Evolutionary conservation across 2,113 vertebrate genomes (phyloP).

Genomic region (Axis porcinus): DNA sequence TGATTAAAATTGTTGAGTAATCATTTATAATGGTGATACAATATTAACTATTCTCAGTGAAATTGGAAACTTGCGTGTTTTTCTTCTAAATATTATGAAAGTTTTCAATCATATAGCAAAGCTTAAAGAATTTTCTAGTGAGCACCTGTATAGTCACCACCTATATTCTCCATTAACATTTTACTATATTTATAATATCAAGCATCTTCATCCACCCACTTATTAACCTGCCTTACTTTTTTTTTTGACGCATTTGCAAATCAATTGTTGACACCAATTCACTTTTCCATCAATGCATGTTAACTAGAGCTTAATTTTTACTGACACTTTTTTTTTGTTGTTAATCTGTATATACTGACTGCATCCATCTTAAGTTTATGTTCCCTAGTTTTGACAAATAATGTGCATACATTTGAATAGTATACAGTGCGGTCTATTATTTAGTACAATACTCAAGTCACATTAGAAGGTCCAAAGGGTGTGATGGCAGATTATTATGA

Average conservation of each 20-base stretch:
- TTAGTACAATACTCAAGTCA: background rate
- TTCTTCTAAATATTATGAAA: background rate
- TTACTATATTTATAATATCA: background rate
- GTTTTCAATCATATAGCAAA: background rate
- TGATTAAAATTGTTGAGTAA: background rate
- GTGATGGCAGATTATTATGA: background rate
- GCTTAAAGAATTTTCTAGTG: background rate
- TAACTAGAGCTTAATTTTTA: background rate
- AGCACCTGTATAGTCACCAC: background rate
- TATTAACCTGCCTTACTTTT: background rate
- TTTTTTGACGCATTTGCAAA: constrained; percentile 12
- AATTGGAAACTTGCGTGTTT: background rate
- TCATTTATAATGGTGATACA: background rate
- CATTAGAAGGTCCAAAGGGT: background rate
- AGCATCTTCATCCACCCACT: background rate
- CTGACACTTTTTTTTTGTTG: background rate
- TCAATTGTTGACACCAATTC: background rate
- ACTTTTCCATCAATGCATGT: background rate
- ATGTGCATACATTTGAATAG: background rate
- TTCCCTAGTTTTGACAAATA: constrained; percentile 12
- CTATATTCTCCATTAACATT: background rate
- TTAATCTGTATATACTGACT: background rate
- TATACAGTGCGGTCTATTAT: background rate
- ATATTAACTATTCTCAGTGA: background rate
- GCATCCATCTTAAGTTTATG: background rate